These are phyloP conservation scores for Misgurnus mizolepis DNA, from an alignment of 2,113 vertebrate genomes.

Conservation along the genomic window DNA sequence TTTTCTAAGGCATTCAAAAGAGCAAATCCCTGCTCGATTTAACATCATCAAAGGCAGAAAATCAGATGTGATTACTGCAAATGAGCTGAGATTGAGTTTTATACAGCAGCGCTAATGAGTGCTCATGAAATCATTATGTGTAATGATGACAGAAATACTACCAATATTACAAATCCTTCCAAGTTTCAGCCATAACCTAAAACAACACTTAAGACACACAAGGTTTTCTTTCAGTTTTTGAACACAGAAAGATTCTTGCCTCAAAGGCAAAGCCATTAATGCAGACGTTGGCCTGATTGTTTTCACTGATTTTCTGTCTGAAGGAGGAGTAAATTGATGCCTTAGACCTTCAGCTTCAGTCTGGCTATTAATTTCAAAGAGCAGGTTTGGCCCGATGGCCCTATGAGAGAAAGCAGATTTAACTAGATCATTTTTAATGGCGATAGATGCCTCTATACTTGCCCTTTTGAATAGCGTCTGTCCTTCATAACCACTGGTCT, in stretches of 20 bases:
- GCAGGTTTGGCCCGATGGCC: conserved; percentile 52
- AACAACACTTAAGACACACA: conserved; percentile 13
- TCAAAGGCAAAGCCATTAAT: conserved; percentile 57
- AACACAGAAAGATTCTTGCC: conserved; percentile 44
- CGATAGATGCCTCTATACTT: conserved; percentile 49
- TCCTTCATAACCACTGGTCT: conserved; percentile 50
- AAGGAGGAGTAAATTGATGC: conserved; percentile 58
- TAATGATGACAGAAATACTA: conserved; percentile 48
- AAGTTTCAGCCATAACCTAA: not conserved
- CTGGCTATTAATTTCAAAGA: conserved; percentile 56
- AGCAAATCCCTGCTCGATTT: conserved; percentile 48
- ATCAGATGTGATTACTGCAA: conserved; percentile 49
- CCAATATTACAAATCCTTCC: not conserved
- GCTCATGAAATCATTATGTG: conserved; percentile 45
- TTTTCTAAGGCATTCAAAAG: not conserved
- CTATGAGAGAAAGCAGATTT: conserved; percentile 55
- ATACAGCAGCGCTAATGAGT: conserved; percentile 28
- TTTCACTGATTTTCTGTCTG: conserved; percentile 60
- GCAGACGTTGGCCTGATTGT: conserved; percentile 53
- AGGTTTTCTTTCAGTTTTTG: not conserved
- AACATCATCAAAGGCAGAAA: conserved; percentile 50
- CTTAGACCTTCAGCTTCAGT: conserved; percentile 50
- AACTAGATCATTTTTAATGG: conserved; percentile 58
- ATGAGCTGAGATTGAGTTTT: conserved; percentile 44
- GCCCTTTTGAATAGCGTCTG: conserved; percentile 50